Evolutionary conservation across 1,140 invertebrate species (phyloP).

Genomic region (Caenorhabditis remanei): DNA sequence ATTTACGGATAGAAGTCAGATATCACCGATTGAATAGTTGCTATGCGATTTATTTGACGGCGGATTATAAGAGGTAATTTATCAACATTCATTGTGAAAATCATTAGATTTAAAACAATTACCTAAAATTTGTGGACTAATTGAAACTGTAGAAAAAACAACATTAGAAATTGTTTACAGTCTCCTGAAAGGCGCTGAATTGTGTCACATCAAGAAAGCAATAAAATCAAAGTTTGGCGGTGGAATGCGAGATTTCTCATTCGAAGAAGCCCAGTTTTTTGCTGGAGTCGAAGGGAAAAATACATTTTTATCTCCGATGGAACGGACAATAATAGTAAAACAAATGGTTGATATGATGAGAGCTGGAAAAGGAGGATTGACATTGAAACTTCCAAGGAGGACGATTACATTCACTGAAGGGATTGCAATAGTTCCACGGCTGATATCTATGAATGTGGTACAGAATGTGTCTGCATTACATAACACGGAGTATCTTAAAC

Average conservation of each 20-base stretch:
- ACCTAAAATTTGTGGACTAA: too few species aligned
- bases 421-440: conserved; percentile 88
- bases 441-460: conserved; percentile 87
- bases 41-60: conserved; percentile 92
- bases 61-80: conserved; percentile 80
- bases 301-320: conserved; percentile 86
- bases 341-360: conserved; percentile 79
- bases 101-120: too few species aligned
- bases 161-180: conserved; percentile 79
- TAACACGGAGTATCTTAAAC: conserved; percentile 84
- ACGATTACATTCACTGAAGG: conserved; percentile 83
- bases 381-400: conserved; percentile 78
- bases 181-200: conserved; percentile 89
- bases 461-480: conserved; percentile 92
- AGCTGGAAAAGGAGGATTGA: conserved; percentile 81
- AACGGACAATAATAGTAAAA: conserved; percentile 79
- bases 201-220: conserved; percentile 87
- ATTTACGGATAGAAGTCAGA: conserved; percentile 83
- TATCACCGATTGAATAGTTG: conserved; percentile 88
- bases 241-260: conserved; percentile 90
- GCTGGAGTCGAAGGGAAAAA: conserved; percentile 84
- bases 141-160: too few species aligned
- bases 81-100: too few species aligned
- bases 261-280: conserved; percentile 87
- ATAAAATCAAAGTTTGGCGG: conserved; percentile 88